Evolutionary conservation across 2,888 invertebrate species (phyloP).

Genomic region (Hoplodrina blanda): DNA sequence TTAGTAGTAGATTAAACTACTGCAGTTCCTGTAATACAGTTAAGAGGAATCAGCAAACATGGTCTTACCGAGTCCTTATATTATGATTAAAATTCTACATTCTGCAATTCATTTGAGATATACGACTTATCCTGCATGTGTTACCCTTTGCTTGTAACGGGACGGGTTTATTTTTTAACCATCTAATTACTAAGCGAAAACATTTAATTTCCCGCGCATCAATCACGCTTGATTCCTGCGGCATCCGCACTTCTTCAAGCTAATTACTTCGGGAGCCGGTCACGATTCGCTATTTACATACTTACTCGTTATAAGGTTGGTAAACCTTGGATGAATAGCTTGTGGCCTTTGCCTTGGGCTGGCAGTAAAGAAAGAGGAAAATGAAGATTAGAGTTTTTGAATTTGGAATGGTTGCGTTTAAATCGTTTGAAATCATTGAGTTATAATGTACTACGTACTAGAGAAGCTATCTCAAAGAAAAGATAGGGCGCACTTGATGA

Average conservation of each 20-base stretch:
- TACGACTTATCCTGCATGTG: neutral
- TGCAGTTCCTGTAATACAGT: too few species aligned
- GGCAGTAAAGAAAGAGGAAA: conserved; percentile 17
- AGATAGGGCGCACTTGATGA: too few species aligned
- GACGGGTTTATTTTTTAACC: conserved; percentile 38
- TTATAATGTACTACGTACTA: too few species aligned
- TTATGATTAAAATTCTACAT: conserved; percentile 30
- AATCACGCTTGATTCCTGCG: conserved; percentile 50
- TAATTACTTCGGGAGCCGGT: conserved; percentile 63
- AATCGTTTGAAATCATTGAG: too few species aligned
- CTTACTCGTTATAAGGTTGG: conserved; percentile 49
- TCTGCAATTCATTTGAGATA: conserved; percentile 29
- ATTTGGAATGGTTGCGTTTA: conserved; percentile 14
- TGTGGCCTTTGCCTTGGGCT: conserved; percentile 46
- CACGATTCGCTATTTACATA: conserved; percentile 70
- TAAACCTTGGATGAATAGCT: conserved; percentile 40
- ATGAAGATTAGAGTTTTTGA: conserved; percentile 2
- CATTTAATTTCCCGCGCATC: conserved; percentile 62
- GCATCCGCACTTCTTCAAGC: conserved; percentile 60
- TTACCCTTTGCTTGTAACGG: conserved; percentile 14
- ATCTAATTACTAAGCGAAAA: conserved; percentile 57
- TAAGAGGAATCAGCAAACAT: too few species aligned
- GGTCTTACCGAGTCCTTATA: neutral
- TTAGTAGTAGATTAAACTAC: too few species aligned
- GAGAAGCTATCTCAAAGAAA: too few species aligned